Conservation (phyloP, 2,888 invertebrate species). For the Aporophyla lueneburgensis region DNA sequence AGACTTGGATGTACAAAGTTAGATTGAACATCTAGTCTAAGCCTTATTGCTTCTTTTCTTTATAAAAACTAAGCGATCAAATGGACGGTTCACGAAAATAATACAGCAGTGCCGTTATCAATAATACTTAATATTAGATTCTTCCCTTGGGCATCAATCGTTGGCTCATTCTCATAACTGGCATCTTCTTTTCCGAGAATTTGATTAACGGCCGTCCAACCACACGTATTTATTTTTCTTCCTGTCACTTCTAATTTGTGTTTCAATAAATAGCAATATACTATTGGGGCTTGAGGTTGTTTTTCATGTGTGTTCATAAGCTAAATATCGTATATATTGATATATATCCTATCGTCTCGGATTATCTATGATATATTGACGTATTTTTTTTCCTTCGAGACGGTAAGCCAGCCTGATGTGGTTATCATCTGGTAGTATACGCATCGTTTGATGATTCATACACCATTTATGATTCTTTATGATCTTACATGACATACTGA, state of each 20-base stretch:
- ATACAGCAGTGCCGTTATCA: conserved; percentile 38
- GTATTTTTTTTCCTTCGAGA: conserved; percentile 52
- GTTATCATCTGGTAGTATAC: conserved; percentile 42
- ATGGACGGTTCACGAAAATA: conserved; percentile 21
- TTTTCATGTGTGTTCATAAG: conserved; percentile 53
- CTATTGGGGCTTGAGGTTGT: conserved; percentile 32
- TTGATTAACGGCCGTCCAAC: conserved; percentile 47
- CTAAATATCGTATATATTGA: conserved; percentile 47
- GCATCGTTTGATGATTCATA: conserved; percentile 40
- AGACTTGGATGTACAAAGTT: conserved; percentile 52
- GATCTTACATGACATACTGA: conserved; percentile 14
- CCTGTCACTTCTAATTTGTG: conserved; percentile 46
- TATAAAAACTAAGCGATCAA: conserved; percentile 13
- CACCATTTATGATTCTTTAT: conserved; percentile 17
- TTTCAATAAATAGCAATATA: conserved; percentile 60
- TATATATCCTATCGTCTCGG: conserved; percentile 43
- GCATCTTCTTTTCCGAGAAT: conserved; percentile 31
- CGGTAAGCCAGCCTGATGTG: conserved; percentile 25
- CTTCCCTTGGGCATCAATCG: conserved; percentile 41
- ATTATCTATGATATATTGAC: conserved; percentile 43
- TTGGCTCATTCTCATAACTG: conserved; percentile 32
- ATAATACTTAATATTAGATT: conserved; percentile 32
- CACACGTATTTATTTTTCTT: conserved; percentile 48
- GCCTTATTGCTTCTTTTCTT: conserved; percentile 18
- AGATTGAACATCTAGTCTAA: conserved; percentile 51